Percentiles rank a stretch among this genome's conserved stretches.
These are phyloP conservation scores for Aleiodes alternator DNA, from an alignment of 2,888 invertebrate genomes.

Conservation along the genomic window DNA sequence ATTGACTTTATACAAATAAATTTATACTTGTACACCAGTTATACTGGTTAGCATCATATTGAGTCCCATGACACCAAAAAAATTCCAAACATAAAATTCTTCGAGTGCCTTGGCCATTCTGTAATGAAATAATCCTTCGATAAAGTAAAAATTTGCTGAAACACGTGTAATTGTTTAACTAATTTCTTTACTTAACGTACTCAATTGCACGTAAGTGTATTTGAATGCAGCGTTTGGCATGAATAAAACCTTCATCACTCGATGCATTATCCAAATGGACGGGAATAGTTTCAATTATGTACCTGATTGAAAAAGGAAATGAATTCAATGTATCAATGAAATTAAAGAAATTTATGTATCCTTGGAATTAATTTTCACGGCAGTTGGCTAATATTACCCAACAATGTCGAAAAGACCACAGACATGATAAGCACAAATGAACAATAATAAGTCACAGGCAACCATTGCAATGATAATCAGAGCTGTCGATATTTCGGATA, in stretches of 20 bases:
- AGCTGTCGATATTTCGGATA: neutral
- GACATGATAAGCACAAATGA: constrained; percentile 5
- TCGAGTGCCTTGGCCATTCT: neutral
- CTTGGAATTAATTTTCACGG: too few relatives aligned
- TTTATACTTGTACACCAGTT: constrained; percentile 19
- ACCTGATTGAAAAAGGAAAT: too few relatives aligned
- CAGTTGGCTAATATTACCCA: neutral
- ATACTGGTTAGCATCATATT: constrained; percentile 25
- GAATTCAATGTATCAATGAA: too few relatives aligned
- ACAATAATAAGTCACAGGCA: constrained; percentile 3
- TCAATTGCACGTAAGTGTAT: too few relatives aligned
- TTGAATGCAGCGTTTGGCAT: too few relatives aligned
- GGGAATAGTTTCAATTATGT: too few relatives aligned
- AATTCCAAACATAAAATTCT: constrained; percentile 6
- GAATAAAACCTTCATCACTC: too few relatives aligned
- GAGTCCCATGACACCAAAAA: neutral
- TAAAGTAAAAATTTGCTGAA: too few relatives aligned
- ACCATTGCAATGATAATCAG: constrained; percentile 5
- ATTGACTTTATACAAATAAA: neutral
- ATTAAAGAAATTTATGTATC: too few relatives aligned
- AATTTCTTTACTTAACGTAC: too few relatives aligned
- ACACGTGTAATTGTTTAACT: too few relatives aligned
- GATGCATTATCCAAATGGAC: too few relatives aligned
- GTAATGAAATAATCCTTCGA: neutral
- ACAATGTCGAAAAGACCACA: neutral